Evolutionary conservation across 2,113 vertebrate species (phyloP).

Genomic region (Pachypanchax playfairii): DNA sequence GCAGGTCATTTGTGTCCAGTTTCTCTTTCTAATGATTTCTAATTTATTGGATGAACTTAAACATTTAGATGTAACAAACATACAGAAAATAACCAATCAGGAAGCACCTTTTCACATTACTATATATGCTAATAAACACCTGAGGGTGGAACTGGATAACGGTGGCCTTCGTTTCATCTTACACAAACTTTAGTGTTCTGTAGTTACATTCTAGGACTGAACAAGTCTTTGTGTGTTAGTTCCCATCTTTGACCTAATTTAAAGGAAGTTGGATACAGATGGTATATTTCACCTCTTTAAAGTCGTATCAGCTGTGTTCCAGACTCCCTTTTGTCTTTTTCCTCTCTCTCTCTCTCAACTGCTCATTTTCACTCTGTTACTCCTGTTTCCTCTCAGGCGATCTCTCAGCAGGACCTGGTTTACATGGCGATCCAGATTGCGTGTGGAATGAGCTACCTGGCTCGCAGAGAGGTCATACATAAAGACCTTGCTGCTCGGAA

Average conservation of each 20-base stretch:
- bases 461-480: constrained; percentile 96
- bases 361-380: constrained; percentile 7
- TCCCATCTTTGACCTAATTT: constrained; percentile 10
- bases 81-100: too few species aligned
- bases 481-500: constrained; percentile 98
- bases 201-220: too few species aligned
- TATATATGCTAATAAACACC: too few species aligned
- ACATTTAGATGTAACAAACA: too few species aligned
- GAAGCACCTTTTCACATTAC: too few species aligned
- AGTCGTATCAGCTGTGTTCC: constrained; percentile 8
- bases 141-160: too few species aligned
- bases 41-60: too few species aligned
- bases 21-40: too few species aligned
- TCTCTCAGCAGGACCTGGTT: constrained; percentile 97
- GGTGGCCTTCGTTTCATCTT: too few species aligned
- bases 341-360: too few species aligned
- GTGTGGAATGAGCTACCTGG: constrained; percentile 98
- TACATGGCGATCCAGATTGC: constrained; percentile 99
- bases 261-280: constrained; percentile 28
- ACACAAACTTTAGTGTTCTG: too few species aligned
- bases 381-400: constrained; percentile 80
- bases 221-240: not conserved
- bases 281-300: constrained; percentile 7
- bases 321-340: constrained; percentile 7
- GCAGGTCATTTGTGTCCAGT: too few species aligned